Evolutionary conservation across 2,113 vertebrate species (phyloP), one percentile per base, ranked within the genome.

Genomic region (Marcusenius ussheri): DNA sequence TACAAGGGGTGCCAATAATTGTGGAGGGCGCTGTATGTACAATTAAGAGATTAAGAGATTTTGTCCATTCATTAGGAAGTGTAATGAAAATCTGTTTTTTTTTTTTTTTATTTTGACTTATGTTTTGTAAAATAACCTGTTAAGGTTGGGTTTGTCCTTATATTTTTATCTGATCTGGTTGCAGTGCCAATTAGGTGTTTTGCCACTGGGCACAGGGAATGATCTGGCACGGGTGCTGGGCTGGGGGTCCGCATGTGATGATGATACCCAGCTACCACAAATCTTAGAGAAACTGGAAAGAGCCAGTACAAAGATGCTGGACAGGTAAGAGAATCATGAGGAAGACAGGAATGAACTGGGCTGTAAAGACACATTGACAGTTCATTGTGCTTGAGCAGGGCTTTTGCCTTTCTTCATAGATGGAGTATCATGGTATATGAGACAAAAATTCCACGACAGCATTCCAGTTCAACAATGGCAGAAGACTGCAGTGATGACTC

Each of bases 371-470:
- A 39, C 39, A 56, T 6, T 45, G 53, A 66, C n/a, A 66, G 86
- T 85, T 19, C 62, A 31, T 27, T 49, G 11, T 74, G 46, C 46
- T 39, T 35, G 49, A 80, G 31, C 19, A 24, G 11, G 35, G 19
- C 49, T 21, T 0, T 15, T 47, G 17, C 90, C 88, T 90, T 89
- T 50, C 42, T 83, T 50, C 87, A 89, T 90, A 99, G 98, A 92
- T 99, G 98, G 98, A 99, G 98, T 84, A 97, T 99, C 91, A 99
- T 99, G 98, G 98, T 99, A 3, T 98, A 99, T 0, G 98, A 99
- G 95, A 98, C 98, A 56, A 99, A 98, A 94, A 96, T 97, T 58
- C 97, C 98, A 56, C 96, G 96, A 89, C 97, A 96, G 93, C 94
- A 96, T 83, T 97, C 97, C 1, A 93, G 96, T 27, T 97, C 97